A percentile compares a stretch with the other conserved stretches of the same genome.
Evolutionary conservation across 2,113 vertebrate species (phyloP).

Genomic region (Sinocyclocheilus rhinocerous): DNA sequence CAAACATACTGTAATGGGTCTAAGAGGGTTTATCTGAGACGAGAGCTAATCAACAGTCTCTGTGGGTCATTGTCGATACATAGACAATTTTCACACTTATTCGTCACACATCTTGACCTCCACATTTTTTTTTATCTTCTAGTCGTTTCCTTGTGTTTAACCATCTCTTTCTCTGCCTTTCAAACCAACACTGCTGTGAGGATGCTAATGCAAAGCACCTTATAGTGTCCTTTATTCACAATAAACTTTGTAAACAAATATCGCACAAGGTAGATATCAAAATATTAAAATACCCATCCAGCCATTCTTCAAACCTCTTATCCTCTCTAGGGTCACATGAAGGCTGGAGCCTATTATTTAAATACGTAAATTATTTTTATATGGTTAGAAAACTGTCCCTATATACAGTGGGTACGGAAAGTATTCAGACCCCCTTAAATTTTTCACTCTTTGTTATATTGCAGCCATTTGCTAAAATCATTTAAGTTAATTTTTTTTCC

Average conservation of each 20-base stretch:
- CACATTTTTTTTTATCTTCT: constrained; percentile 12
- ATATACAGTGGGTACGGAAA: no score
- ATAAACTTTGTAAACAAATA: background rate
- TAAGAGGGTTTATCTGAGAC: constrained; percentile 46
- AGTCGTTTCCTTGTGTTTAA: background rate
- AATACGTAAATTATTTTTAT: no score
- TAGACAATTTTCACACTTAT: background rate
- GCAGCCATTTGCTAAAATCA: no score
- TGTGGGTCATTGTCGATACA: constrained; percentile 23
- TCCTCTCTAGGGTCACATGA: no score
- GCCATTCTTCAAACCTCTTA: no score
- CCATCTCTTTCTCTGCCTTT: background rate
- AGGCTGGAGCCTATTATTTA: no score
- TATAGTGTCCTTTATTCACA: background rate
- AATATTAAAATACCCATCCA: no score
- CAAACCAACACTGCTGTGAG: background rate
- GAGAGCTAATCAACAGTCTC: constrained; percentile 30
- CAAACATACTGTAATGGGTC: constrained; percentile 13
- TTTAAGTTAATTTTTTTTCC: no score
- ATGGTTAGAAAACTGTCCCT: no score
- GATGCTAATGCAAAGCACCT: background rate
- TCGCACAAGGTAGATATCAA: background rate
- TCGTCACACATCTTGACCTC: constrained; percentile 13
- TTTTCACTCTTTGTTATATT: no score
- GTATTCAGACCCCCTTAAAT: no score